These are phyloP conservation scores for Hypanus sabinus DNA, from an alignment of 2,113 vertebrate genomes.

Conservation along the genomic window DNA sequence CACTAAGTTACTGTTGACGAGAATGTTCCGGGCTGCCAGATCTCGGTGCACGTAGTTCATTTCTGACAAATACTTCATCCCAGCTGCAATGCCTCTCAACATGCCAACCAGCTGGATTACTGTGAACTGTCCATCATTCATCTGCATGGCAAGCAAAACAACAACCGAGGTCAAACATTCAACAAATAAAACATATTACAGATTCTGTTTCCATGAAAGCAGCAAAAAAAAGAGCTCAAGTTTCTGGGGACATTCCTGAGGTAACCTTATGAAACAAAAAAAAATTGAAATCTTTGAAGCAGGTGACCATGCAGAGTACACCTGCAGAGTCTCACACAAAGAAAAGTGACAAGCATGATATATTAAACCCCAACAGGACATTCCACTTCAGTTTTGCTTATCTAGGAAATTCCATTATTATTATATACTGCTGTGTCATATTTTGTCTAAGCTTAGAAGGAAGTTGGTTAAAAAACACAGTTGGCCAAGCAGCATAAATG, in stretches of 20 bases:
- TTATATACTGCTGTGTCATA: neutral
- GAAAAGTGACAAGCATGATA: neutral
- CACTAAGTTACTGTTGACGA: conserved; percentile 94
- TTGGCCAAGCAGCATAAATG: too few species aligned
- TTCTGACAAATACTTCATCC: conserved; percentile 94
- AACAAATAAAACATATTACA: neutral
- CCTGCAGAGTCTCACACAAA: neutral
- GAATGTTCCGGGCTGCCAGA: conserved; percentile 88
- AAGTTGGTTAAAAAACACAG: neutral
- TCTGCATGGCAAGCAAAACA: conserved; percentile 50
- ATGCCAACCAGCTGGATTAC: conserved; percentile 96
- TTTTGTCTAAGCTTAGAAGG: neutral
- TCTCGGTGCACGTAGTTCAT: conserved; percentile 96
- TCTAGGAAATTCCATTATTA: neutral
- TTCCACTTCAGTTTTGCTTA: neutral
- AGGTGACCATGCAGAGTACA: neutral
- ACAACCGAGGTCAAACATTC: neutral
- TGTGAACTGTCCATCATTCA: conserved; percentile 93
- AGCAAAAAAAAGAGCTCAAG: neutral
- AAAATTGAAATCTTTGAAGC: neutral
- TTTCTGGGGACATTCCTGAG: conserved; percentile 11
- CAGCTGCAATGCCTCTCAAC: conserved; percentile 85
- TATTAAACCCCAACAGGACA: neutral
- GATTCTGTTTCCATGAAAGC: neutral
- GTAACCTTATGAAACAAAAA: neutral